These are phyloP conservation scores for Artibeus lituratus DNA, from an alignment of 2,797 vertebrate species.

Conservation along the genomic window DNA sequence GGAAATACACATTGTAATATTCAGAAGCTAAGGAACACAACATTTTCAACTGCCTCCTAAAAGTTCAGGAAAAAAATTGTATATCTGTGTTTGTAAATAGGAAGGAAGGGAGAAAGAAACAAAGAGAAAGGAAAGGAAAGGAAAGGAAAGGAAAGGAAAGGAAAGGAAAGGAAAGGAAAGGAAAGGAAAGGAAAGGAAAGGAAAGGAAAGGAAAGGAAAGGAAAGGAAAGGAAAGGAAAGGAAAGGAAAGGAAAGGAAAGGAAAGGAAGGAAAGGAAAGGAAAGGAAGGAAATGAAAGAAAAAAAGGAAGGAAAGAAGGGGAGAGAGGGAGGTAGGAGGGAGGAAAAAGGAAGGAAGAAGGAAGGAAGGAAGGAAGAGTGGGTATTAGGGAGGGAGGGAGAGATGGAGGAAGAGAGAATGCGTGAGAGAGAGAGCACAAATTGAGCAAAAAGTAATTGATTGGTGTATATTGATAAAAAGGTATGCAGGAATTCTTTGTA, in stretches of 20 bases:
- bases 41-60: not conserved
- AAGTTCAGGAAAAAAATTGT: not conserved
- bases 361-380: no score
- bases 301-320: not conserved
- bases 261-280: no score
- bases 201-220: no score
- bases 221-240: no score
- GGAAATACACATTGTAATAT: not conserved
- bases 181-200: no score
- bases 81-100: not conserved
- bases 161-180: no score
- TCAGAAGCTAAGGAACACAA: not conserved
- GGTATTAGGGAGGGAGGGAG: fast-evolving
- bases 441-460: not conserved
- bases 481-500: not conserved
- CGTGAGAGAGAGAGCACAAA: not conserved
- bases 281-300: no score
- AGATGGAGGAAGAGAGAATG: not conserved
- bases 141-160: no score
- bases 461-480: not conserved
- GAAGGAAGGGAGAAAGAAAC: not conserved
- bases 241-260: no score
- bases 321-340: no score
- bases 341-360: no score
- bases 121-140: fast-evolving